A percentile compares a stretch with the other conserved stretches of the same genome.
These are phyloP conservation scores for Leptinotarsa defecta DNA, from an alignment of 1,140 invertebrate species.

Conservation along the genomic window DNA sequence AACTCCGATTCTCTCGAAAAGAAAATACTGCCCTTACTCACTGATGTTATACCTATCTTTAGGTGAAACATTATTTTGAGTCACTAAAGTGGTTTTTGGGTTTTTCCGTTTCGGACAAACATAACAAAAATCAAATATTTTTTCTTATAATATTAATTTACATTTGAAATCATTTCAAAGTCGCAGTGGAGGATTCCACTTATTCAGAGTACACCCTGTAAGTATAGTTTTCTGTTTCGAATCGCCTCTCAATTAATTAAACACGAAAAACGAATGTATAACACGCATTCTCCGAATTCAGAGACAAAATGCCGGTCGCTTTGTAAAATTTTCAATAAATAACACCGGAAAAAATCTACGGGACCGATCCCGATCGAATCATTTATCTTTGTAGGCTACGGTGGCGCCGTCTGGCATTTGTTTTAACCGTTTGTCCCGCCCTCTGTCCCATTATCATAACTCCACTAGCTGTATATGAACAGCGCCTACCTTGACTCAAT, in stretches of 20 bases:
- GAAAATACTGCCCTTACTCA: too few relatives aligned
- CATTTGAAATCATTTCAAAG: too few relatives aligned
- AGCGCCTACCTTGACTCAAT: slow-evolving; percentile 22
- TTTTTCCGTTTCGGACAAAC: too few relatives aligned
- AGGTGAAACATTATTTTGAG: too few relatives aligned
- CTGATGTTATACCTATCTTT: too few relatives aligned
- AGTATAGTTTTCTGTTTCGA: slow-evolving; percentile 14
- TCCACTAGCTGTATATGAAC: slow-evolving; percentile 30
- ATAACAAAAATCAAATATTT: too few relatives aligned
- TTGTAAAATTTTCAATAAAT: slow-evolving; percentile 25
- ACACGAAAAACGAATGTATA: slow-evolving; percentile 20
- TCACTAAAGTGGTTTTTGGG: too few relatives aligned
- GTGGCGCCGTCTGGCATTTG: slow-evolving; percentile 52
- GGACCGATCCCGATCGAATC: slow-evolving; percentile 38
- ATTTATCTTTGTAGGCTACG: slow-evolving; percentile 48
- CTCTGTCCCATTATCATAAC: slow-evolving; percentile 52
- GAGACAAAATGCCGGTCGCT: slow-evolving; percentile 29
- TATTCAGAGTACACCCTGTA: background rate
- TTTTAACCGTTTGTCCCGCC: slow-evolving; percentile 49
- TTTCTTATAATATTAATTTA: too few relatives aligned
- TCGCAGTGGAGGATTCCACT: too few relatives aligned
- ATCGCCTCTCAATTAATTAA: slow-evolving; percentile 32
- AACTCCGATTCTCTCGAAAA: too few relatives aligned
- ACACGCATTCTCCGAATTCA: slow-evolving; percentile 33
- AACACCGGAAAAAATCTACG: slow-evolving; percentile 28